Conservation (phyloP, 2,113 vertebrate species). For the Athene noctua region DNA sequence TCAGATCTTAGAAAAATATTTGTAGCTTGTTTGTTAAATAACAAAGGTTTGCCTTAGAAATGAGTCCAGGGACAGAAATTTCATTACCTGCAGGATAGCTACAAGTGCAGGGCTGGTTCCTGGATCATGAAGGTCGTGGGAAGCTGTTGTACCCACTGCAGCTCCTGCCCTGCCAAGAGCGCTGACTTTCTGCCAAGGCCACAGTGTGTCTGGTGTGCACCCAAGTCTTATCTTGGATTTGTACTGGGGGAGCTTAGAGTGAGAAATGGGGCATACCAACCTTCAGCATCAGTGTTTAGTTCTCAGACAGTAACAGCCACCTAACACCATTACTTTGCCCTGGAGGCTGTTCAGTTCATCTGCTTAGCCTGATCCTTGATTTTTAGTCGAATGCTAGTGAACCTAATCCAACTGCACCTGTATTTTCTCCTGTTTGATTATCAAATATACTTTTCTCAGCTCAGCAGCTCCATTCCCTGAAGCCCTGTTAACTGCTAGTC, state of each 20-base stretch:
- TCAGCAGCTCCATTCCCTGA: not conserved
- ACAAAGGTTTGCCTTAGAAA: not conserved
- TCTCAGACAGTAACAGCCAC: not conserved
- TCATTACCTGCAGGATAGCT: not conserved
- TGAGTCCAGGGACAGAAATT: not conserved
- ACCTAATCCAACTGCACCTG: not conserved
- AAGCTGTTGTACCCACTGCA: not conserved
- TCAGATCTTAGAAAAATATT: not conserved
- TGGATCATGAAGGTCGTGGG: rapidly evolving
- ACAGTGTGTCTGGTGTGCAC: not conserved
- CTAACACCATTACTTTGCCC: not conserved
- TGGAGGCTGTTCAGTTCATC: not conserved
- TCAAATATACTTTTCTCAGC: not conserved
- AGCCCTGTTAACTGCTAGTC: not conserved
- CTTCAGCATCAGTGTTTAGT: not conserved
- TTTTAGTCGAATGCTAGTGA: not conserved
- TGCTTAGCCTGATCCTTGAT: not conserved
- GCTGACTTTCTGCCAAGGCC: not conserved
- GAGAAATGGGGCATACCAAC: not conserved
- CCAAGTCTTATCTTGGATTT: not conserved
- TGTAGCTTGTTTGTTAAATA: not conserved
- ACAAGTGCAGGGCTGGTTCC: not conserved
- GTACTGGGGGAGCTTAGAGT: not conserved
- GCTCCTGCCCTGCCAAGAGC: not conserved
- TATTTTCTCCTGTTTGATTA: not conserved